phyloP scores from a whole-genome alignment of 1,140 invertebrate species.

The Tetraneura akinire region DNA sequence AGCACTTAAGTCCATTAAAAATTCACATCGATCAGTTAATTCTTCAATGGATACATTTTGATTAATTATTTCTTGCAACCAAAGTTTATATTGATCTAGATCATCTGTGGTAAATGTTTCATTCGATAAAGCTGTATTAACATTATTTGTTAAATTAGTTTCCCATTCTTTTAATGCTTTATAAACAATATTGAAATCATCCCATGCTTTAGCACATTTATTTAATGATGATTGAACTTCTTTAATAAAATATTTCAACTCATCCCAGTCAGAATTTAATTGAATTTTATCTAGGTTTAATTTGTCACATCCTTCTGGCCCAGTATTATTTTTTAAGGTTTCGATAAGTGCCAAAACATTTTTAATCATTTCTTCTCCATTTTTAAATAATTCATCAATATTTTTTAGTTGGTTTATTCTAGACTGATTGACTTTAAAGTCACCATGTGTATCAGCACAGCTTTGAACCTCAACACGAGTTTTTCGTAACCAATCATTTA shows the following conservation, averaged over 20 bases:
- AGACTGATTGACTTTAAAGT: slow-evolving; percentile 5
- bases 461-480: slow-evolving; percentile 81
- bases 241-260: slow-evolving; percentile 76
- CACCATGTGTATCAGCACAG: slow-evolving; percentile 77
- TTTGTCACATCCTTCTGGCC: slow-evolving; percentile 80
- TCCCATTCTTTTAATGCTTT: slow-evolving; percentile 79
- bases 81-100: slow-evolving; percentile 72
- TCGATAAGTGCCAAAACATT: slow-evolving; percentile 76
- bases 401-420: slow-evolving; percentile 15
- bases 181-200: slow-evolving; percentile 77
- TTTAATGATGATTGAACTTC: slow-evolving; percentile 77
- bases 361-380: slow-evolving; percentile 73
- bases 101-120: slow-evolving; percentile 82
- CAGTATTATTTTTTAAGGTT: slow-evolving; percentile 77
- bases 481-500: slow-evolving; percentile 85
- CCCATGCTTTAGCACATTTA: slow-evolving; percentile 83
- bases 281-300: slow-evolving; percentile 83
- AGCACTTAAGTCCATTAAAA: slow-evolving; percentile 80
- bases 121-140: slow-evolving; percentile 63
- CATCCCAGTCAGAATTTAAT: slow-evolving; percentile 83
- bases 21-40: slow-evolving; percentile 83
- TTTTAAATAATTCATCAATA: slow-evolving; percentile 54
- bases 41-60: slow-evolving; percentile 79
- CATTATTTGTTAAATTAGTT: slow-evolving; percentile 63
- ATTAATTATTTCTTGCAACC: slow-evolving; percentile 74